Conservation (phyloP, 2,888 invertebrate species). For the Cryptocheilus praepositus region DNA sequence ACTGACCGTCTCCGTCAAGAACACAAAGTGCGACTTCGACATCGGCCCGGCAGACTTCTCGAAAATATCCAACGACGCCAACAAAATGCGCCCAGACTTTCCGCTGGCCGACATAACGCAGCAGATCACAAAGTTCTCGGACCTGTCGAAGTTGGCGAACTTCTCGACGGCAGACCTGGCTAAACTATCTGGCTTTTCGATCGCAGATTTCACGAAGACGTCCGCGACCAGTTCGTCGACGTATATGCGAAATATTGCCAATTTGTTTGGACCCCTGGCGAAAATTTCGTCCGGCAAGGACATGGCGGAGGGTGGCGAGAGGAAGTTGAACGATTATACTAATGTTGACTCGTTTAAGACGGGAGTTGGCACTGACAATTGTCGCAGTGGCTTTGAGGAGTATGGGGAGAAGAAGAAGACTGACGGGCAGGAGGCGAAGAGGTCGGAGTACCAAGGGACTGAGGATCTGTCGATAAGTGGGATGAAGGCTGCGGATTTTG, state of each 20-base stretch:
- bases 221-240: conserved; percentile 64
- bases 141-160: conserved; percentile 68
- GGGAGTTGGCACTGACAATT: background rate
- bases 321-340: conserved; percentile 58
- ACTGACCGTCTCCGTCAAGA: conserved; percentile 71
- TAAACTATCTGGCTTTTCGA: conserved; percentile 69
- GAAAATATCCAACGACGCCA: conserved; percentile 57
- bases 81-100: conserved; percentile 64
- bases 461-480: conserved; percentile 67
- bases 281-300: conserved; percentile 62
- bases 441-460: conserved; percentile 54
- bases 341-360: conserved; percentile 52
- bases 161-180: conserved; percentile 70
- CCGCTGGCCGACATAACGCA: conserved; percentile 69
- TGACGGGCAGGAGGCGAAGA: conserved; percentile 41
- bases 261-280: conserved; percentile 67
- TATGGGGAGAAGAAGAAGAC: conserved; percentile 58
- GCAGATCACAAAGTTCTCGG: conserved; percentile 69
- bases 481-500: conserved; percentile 60
- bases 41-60: conserved; percentile 64
- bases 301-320: conserved; percentile 52
- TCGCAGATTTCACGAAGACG: conserved; percentile 69
- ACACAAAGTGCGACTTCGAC: conserved; percentile 68
- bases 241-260: conserved; percentile 71
- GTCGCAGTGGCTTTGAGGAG: conserved; percentile 52